These are phyloP conservation scores for Oreohelix idahoensis DNA, from an alignment of 1,140 invertebrate species.

Conservation along the genomic window DNA sequence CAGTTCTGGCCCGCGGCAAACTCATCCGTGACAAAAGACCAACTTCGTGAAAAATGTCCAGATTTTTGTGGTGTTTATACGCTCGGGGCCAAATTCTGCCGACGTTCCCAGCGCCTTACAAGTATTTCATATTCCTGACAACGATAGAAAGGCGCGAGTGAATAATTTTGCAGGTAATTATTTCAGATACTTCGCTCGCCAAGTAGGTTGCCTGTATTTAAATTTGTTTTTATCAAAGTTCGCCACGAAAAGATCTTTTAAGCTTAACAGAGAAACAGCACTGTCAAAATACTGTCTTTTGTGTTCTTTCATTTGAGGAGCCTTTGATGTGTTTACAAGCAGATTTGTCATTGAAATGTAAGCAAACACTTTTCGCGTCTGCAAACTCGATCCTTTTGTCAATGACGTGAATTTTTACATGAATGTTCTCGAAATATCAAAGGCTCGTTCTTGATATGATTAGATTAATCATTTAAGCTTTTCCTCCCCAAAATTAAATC, in stretches of 20 bases:
- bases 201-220: not conserved
- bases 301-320: not conserved
- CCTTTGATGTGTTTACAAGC: conserved; percentile 3
- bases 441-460: not conserved
- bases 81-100: not conserved
- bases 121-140: not conserved
- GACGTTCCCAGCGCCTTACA: not conserved
- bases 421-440: not conserved
- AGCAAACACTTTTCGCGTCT: not conserved
- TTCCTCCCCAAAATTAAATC: not conserved
- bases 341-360: conserved; percentile 10
- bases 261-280: not conserved
- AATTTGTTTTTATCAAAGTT: not conserved
- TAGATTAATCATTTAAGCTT: not conserved
- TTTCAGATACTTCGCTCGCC: not conserved
- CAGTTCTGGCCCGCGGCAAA: not conserved
- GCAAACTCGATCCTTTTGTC: not conserved
- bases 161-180: not conserved
- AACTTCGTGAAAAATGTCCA: not conserved
- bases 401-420: not conserved
- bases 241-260: not conserved
- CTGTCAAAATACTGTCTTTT: not conserved
- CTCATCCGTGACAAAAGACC: not conserved
- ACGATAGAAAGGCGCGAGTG: not conserved
- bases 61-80: not conserved